Base-by-base conservation (phyloP, 2,113 vertebrate genomes). In the Rhombomys opimus region DNA sequence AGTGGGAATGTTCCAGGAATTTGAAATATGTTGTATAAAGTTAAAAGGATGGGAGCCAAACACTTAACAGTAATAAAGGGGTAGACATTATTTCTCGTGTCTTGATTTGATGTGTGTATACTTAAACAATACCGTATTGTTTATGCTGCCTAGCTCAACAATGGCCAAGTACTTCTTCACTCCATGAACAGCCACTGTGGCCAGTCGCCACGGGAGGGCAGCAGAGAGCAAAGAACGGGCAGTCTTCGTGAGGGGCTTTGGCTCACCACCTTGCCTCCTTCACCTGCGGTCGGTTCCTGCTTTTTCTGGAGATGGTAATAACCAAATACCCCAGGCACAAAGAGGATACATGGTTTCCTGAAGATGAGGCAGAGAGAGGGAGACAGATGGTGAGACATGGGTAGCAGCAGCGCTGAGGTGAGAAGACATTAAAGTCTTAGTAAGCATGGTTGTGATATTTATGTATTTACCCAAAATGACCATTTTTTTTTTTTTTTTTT, bases 161-260 rank as follows among this genome's bases (percentile, higher is more conserved):
- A 0, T 10, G 20, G 10, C 6, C 0, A 46, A 3, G 0, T 1
- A 35, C 84, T 57, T 10, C 84, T 57, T 10, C 35, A 9, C 15
- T 85, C 22, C 12, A 78, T 25, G 32, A 85, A 41, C 68, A 95
- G 35, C n/a, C 23, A 14, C 2, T 87, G 85, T 18, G 30, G 0
- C 4, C 7, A 76, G 8, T 75, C n/a, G 25, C 89, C 97, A 95
- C 82, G 30, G 70, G 97, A 91, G 95, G 84, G 78, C 90, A 97
- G 96, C 72, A 98, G 96, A 97, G 94, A 90, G 85, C 94, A 80
- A n/a, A 77, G 54, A 88, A 96, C 91, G 4, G 23, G n/a, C 23
- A 1, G 35, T 9, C 63, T 1, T 32, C 0, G 0, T 0, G 0
- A 32, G 25, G 12, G 35, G 32, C 6, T 7, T 17, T 32, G 50